phyloP scores from a whole-genome alignment of 2,113 vertebrate genomes.

The Corythaixoides concolor region DNA sequence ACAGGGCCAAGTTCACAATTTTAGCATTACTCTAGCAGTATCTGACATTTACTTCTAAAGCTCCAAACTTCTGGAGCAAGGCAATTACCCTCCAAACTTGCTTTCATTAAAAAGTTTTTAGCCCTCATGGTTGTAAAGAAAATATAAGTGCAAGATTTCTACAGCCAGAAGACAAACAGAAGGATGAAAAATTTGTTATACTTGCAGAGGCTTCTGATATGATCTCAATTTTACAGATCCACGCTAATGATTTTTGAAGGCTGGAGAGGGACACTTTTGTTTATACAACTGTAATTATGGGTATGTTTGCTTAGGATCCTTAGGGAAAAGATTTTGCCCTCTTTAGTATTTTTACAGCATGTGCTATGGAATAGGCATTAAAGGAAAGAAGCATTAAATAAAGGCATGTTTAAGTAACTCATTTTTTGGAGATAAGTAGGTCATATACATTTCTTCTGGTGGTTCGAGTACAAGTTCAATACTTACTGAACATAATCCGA shows the following conservation, averaged over 20 bases:
- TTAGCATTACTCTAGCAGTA: neutral
- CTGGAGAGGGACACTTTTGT: conserved; percentile 35
- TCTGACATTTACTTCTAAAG: conserved; percentile 12
- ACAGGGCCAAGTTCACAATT: neutral
- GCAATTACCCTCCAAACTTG: neutral
- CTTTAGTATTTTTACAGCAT: conserved; percentile 8
- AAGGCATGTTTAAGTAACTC: neutral
- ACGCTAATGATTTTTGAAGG: conserved; percentile 16
- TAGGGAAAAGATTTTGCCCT: conserved; percentile 17
- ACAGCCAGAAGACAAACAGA: conserved; percentile 10
- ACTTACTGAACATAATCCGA: neutral
- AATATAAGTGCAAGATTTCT: neutral
- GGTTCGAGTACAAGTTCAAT: neutral
- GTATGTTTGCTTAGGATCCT: neutral
- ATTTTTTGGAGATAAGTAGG: conserved; percentile 14
- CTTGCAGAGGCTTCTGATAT: conserved; percentile 4
- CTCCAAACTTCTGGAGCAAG: neutral
- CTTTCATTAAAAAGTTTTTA: conserved; percentile 25
- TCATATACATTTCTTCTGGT: neutral
- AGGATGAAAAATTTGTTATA: neutral
- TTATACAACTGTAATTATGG: conserved; percentile 38
- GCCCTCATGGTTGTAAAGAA: neutral
- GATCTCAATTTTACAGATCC: conserved; percentile 19
- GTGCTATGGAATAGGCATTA: neutral
- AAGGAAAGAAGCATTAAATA: neutral